Percentiles rank a stretch among this genome's conserved stretches.
phyloP scores from a whole-genome alignment of 2,113 vertebrate genomes.

The Poeciliopsis retropinna region DNA sequence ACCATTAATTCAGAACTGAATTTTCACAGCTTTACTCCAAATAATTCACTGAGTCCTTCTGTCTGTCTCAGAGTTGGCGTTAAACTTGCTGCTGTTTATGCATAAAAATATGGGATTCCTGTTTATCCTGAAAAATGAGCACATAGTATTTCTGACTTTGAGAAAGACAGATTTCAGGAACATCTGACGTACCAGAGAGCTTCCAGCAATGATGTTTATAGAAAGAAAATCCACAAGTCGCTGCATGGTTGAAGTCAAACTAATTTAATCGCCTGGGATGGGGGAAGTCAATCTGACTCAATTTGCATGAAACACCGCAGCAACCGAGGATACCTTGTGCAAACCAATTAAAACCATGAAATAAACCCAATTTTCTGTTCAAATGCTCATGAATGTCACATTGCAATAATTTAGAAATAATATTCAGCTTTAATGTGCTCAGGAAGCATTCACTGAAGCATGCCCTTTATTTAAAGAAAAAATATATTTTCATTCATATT shows the following conservation, averaged over 20 bases:
- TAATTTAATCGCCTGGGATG: slow-evolving; percentile 30
- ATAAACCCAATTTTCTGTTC: slow-evolving; percentile 26
- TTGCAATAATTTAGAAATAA: slow-evolving; percentile 37
- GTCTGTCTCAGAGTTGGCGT: background rate
- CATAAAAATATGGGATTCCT: slow-evolving; percentile 20
- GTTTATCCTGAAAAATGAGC: slow-evolving; percentile 16
- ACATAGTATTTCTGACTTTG: slow-evolving; percentile 2
- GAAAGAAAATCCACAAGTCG: slow-evolving; percentile 11
- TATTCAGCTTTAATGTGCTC: slow-evolving; percentile 42
- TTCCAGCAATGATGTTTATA: background rate
- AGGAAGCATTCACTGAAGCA: slow-evolving; percentile 22
- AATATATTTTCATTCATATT: slow-evolving; percentile 2
- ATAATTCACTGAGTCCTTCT: background rate
- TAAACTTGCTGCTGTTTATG: slow-evolving; percentile 3
- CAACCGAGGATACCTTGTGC: slow-evolving; percentile 8
- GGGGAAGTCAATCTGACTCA: slow-evolving; percentile 27
- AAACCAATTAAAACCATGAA: slow-evolving; percentile 36
- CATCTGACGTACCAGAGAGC: slow-evolving; percentile 28
- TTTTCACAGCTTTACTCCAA: background rate
- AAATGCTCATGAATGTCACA: slow-evolving; percentile 30
- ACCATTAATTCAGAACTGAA: background rate
- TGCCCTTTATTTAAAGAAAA: slow-evolving; percentile 26
- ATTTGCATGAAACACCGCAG: slow-evolving; percentile 33
- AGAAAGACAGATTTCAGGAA: background rate
- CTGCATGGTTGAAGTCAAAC: slow-evolving; percentile 46